These are phyloP conservation scores for Tricholauxania praeusta DNA, from an alignment of 2,888 invertebrate species.

Conservation along the genomic window DNA sequence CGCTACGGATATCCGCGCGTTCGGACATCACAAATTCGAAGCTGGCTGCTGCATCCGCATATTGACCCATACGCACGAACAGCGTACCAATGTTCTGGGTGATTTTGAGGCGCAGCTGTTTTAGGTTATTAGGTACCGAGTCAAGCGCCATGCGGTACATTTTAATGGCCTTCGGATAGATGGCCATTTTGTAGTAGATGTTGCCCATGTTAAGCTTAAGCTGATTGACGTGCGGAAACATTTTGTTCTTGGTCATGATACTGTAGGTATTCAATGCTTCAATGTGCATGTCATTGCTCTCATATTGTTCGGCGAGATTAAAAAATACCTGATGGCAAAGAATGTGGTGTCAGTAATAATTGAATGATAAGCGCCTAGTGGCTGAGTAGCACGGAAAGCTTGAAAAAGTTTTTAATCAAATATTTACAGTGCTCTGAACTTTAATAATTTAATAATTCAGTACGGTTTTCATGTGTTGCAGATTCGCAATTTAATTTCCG, in stretches of 20 bases:
- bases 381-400: not conserved
- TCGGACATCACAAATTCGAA: conserved; percentile 99
- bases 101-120: conserved; percentile 93
- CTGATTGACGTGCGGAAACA: conserved; percentile 93
- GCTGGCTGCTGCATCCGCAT: conserved; percentile 94
- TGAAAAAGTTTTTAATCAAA: conserved; percentile 6
- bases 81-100: conserved; percentile 95
- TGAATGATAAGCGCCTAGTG: not conserved
- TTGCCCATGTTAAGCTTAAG: conserved; percentile 98
- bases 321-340: conserved; percentile 81
- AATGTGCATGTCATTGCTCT: conserved; percentile 92
- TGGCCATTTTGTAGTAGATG: conserved; percentile 94
- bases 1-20: conserved; percentile 87
- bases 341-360: not conserved
- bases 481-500: no score
- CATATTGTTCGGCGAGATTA: conserved; percentile 95
- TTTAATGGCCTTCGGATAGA: conserved; percentile 95
- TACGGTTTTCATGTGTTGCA: not conserved
- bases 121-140: conserved; percentile 93
- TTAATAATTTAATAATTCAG: no score
- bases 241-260: conserved; percentile 91
- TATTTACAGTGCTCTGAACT: no score
- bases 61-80: conserved; percentile 95
- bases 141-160: conserved; percentile 99
- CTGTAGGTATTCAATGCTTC: conserved; percentile 97